A percentile compares a stretch with the other conserved stretches of the same genome.
Evolutionary conservation across 2,888 invertebrate genomes (phyloP).

Genomic region (Subacronicta megacephala): DNA sequence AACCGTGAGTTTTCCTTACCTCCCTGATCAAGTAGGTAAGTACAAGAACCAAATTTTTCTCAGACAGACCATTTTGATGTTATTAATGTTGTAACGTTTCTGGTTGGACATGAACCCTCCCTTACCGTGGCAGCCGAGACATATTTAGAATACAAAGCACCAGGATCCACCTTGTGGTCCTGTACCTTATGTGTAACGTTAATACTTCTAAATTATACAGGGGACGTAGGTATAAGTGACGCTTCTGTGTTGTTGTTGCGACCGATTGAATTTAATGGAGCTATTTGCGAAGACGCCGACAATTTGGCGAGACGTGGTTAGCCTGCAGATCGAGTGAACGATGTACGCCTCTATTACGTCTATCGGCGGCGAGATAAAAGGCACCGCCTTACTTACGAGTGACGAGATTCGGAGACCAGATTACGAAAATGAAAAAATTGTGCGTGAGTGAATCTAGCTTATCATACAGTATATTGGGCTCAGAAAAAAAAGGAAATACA

Average conservation of each 20-base stretch:
- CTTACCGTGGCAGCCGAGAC: constrained; percentile 43
- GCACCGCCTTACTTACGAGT: constrained; percentile 50
- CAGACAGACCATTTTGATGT: constrained; percentile 15
- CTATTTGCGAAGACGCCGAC: constrained; percentile 79
- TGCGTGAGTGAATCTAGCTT: constrained; percentile 36
- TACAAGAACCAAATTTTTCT: too few relatives aligned
- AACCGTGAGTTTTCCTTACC: too few relatives aligned
- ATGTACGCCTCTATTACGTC: constrained; percentile 57
- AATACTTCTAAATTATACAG: constrained; percentile 84
- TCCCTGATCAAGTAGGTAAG: too few relatives aligned
- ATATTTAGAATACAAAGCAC: constrained; percentile 74
- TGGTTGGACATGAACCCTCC: constrained; percentile 36
- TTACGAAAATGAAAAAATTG: constrained; percentile 52
- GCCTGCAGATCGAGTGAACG: constrained; percentile 64
- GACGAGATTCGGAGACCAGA: constrained; percentile 46
- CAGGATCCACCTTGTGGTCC: constrained; percentile 51
- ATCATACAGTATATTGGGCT: constrained; percentile 1
- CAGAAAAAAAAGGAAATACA: too few relatives aligned
- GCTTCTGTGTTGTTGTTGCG: constrained; percentile 76
- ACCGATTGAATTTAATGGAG: constrained; percentile 85
- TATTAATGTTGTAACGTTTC: constrained; percentile 44
- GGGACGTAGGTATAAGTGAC: constrained; percentile 70
- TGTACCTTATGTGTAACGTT: constrained; percentile 62
- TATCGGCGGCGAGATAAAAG: constrained; percentile 65
- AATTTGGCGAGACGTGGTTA: constrained; percentile 73